Evolutionary conservation across 1,140 invertebrate genomes (phyloP).

Genomic region (Eueides isabella): DNA sequence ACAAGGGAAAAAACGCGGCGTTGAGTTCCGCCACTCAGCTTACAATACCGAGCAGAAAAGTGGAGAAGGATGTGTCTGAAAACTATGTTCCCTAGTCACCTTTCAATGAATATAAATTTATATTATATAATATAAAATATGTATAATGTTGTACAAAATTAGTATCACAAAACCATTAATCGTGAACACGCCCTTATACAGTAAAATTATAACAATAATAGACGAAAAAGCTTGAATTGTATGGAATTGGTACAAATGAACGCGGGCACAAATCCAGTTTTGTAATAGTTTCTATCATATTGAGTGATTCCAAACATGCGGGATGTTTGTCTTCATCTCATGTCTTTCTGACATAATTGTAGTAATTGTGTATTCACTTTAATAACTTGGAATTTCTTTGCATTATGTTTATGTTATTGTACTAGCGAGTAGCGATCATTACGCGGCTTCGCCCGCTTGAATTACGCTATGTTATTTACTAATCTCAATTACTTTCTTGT

Average conservation of each 20-base stretch:
- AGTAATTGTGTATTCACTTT: constrained; percentile 2
- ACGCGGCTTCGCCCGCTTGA: no score
- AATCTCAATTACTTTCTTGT: no score
- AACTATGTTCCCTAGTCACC: no score
- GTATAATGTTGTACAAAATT: no score
- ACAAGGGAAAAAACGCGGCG: no score
- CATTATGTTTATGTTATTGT: neutral
- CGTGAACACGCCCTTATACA: constrained; percentile 44
- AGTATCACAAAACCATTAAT: neutral
- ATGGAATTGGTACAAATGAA: constrained; percentile 58
- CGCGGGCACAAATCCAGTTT: constrained; percentile 56
- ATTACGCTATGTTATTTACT: no score
- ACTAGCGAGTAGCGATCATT: neutral
- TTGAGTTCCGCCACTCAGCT: no score
- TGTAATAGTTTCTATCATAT: constrained; percentile 57
- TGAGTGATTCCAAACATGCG: constrained; percentile 52
- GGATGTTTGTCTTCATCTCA: constrained; percentile 59
- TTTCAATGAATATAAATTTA: no score
- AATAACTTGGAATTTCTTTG: neutral
- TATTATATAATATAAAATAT: no score
- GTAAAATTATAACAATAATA: constrained; percentile 55
- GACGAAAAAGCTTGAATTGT: constrained; percentile 47
- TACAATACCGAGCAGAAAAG: no score
- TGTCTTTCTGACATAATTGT: constrained; percentile 18
- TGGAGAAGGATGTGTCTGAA: no score